phyloP scores from a whole-genome alignment of 64 coral and sea anemone species.

The Stichodactyla mertensii region DNA sequence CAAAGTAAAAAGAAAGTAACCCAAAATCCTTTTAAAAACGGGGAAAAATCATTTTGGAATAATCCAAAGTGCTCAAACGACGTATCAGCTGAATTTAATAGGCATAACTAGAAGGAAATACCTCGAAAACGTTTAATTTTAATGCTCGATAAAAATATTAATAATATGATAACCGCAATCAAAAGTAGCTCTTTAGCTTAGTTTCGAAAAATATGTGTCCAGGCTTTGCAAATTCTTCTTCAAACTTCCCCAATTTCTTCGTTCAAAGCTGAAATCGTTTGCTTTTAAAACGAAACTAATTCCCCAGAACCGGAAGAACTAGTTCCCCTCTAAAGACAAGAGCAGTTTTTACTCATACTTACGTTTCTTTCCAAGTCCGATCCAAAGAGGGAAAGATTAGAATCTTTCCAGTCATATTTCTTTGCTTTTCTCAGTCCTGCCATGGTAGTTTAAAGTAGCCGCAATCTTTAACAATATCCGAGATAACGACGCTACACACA shows the following conservation, averaged over 20 bases:
- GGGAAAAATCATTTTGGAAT: not conserved
- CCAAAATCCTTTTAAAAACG: not conserved
- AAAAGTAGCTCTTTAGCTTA: too few relatives aligned
- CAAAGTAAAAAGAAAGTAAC: not conserved
- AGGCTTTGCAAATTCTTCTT: too few relatives aligned
- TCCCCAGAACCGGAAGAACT: not conserved
- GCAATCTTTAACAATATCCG: not conserved
- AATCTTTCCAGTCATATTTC: slow-evolving; percentile 63
- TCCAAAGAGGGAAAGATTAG: slow-evolving; percentile 56
- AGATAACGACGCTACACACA: not conserved
- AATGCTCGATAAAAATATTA: too few relatives aligned
- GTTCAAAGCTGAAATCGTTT: too few relatives aligned
- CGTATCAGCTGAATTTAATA: too few relatives aligned
- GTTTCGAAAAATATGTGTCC: too few relatives aligned
- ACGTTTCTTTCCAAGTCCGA: slow-evolving; percentile 55
- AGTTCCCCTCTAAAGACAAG: not conserved
- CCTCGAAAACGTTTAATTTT: too few relatives aligned
- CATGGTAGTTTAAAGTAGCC: slow-evolving; percentile 12
- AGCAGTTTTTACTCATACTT: not conserved
- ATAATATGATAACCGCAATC: too few relatives aligned
- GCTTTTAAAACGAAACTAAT: too few relatives aligned
- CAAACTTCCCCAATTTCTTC: too few relatives aligned
- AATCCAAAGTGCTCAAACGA: not conserved
- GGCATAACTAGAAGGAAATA: too few relatives aligned
- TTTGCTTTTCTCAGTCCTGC: slow-evolving; percentile 46